Evolutionary conservation across 37 sponge, comb jelly and placozoan genomes (phyloP).

Genomic region (Bolinopsis microptera): DNA sequence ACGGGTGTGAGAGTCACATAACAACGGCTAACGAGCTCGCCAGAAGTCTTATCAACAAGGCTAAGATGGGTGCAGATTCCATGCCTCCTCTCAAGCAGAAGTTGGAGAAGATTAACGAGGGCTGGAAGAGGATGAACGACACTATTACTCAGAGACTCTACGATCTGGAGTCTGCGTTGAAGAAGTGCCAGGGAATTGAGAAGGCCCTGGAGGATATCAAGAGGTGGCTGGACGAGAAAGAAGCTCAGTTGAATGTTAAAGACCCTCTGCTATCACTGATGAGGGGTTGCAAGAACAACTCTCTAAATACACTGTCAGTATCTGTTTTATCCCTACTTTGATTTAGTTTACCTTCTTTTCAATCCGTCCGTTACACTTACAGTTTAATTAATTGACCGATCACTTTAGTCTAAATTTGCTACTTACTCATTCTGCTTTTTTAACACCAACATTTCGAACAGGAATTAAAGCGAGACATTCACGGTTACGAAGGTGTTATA

Average conservation of each 20-base stretch:
- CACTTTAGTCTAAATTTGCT: too few relatives aligned
- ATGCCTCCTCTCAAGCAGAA: slow-evolving; percentile 46
- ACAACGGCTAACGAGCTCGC: slow-evolving; percentile 64
- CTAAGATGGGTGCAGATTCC: background rate
- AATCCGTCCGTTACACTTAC: too few relatives aligned
- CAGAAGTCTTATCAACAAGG: slow-evolving; percentile 16
- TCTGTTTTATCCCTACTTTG: too few relatives aligned
- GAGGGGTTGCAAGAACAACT: slow-evolving; percentile 18
- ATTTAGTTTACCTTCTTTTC: too few relatives aligned
- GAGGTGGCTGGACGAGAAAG: slow-evolving; percentile 60
- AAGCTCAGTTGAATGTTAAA: background rate
- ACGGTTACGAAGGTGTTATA: slow-evolving; percentile 44
- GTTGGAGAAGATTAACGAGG: slow-evolving; percentile 65
- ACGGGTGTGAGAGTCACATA: slow-evolving; percentile 62
- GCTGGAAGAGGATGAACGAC: slow-evolving; percentile 64
- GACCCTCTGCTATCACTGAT: background rate
- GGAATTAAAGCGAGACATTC: slow-evolving; percentile 46
- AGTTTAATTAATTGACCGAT: too few relatives aligned
- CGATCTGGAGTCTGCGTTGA: slow-evolving; percentile 46
- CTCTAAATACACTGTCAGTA: slow-evolving; percentile 23
- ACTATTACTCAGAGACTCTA: slow-evolving; percentile 8
- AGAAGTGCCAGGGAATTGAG: slow-evolving; percentile 58
- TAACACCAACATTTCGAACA: background rate
- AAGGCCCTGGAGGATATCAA: slow-evolving; percentile 63
- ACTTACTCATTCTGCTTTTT: too few relatives aligned